Base-by-base conservation (phyloP, 1,140 invertebrate species). In the Aphis gossypii region DNA sequence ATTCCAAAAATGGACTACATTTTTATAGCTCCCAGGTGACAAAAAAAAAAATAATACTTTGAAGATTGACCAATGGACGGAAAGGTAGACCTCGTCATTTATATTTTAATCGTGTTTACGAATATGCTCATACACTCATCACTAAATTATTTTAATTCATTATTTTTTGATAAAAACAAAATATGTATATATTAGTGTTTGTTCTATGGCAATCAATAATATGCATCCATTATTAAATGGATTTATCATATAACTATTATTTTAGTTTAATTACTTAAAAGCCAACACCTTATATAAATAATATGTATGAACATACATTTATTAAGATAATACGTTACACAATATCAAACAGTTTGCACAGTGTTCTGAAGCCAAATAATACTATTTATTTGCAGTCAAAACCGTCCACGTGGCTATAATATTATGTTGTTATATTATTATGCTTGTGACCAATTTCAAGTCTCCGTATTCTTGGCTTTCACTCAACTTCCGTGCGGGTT, bases 381-480 rank as follows among this genome's bases (percentile, higher is more conserved):
- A 14, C 9, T 30, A 68, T 68, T 68, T 68, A 68, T 68, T 14
- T 68, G 20, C 23, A 38, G 82, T 38, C 7, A 23, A 83, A 23
- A 83, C 82, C 82, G 21, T 41, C 60, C 60, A 30, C 38, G 38
- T 21, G 38, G 21, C 82, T 21, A 23, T 38, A 68, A 68, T 68
- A 68, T 68, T 68, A 23, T 41, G 25, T 68, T 68, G 60, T 68
- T 68, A 41, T 38, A 46, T 46, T 46, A 46, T 46, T 46, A 38
- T 41, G 38, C 82, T 41, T 8, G 38, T 23, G 83, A 44, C 38
- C 41, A 30, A 84, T 11, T 84, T 84, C 41, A 84, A 84, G 83
- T 84, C 41, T 84, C 23, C 25, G 23, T 84, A 25, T 83, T 83
- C 82, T 84, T 84, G 83, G 83, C 83, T 41, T 84, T 84, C 83